These are phyloP conservation scores for Drosophila paranaensis DNA, from an alignment of 2,888 invertebrate genomes.

Conservation along the genomic window DNA sequence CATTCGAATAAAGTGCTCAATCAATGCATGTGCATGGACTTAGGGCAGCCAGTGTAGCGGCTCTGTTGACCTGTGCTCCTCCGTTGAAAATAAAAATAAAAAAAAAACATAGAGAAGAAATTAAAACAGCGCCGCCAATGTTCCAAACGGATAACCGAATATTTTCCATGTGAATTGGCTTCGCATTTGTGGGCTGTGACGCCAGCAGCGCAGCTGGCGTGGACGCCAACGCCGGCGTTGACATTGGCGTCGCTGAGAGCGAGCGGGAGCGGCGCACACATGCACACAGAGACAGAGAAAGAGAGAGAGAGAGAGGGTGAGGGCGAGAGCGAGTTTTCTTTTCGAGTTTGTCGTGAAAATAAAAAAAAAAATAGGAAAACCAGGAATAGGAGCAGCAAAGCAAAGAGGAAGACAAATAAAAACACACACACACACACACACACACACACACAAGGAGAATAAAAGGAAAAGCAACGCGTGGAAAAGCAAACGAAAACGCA, in stretches of 20 bases:
- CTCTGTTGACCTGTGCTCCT: conserved; percentile 45
- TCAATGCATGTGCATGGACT: neutral
- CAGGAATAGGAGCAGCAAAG: conserved; percentile 5
- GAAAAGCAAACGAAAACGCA: conserved; percentile 50
- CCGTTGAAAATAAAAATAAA: conserved; percentile 22
- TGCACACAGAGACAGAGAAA: neutral
- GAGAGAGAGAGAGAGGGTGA: neutral
- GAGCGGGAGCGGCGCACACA: conserved; percentile 8
- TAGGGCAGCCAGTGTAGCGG: conserved; percentile 16
- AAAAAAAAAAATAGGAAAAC: conserved; percentile 13
- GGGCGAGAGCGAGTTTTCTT: conserved; percentile 50
- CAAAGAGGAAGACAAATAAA: conserved; percentile 12
- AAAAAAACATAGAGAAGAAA: conserved; percentile 20
- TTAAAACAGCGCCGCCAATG: conserved; percentile 36
- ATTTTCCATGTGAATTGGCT: conserved; percentile 72
- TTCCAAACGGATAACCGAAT: conserved; percentile 65
- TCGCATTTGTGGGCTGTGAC: conserved; percentile 26
- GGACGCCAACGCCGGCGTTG: conserved; percentile 5
- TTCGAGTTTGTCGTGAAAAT: conserved; percentile 39
- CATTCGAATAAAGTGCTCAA: neutral
- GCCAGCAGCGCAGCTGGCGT: conserved; percentile 4
- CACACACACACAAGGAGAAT: neutral
- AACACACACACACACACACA: neutral
- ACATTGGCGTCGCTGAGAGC: conserved; percentile 11
- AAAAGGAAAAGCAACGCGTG: conserved; percentile 45